These are phyloP conservation scores for Pachyrhynchus sulphureomaculatus DNA, from an alignment of 1,140 invertebrate genomes.

Conservation along the genomic window DNA sequence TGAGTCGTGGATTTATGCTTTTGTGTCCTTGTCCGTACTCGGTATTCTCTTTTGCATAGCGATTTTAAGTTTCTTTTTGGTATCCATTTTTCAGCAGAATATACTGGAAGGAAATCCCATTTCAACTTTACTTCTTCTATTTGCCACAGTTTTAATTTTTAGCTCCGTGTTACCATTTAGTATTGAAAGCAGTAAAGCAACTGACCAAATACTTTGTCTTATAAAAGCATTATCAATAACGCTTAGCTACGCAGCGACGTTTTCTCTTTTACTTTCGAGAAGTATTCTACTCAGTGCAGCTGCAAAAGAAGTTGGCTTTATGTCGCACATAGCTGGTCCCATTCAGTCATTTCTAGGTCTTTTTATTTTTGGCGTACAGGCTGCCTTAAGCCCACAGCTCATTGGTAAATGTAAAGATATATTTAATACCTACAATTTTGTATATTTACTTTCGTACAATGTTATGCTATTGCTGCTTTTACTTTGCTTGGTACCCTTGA, in stretches of 20 bases:
- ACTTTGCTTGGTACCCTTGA: conserved; percentile 56
- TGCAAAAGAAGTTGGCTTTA: conserved; percentile 59
- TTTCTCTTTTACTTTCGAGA: conserved; percentile 58
- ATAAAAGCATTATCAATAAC: conserved; percentile 51
- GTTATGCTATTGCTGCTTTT: conserved; percentile 57
- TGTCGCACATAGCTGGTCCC: conserved; percentile 62
- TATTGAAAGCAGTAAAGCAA: conserved; percentile 47
- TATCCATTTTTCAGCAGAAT: conserved; percentile 52
- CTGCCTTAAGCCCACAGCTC: conserved; percentile 55
- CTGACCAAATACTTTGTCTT: conserved; percentile 34
- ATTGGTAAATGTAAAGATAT: conserved; percentile 52
- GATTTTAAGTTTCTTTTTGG: conserved; percentile 54
- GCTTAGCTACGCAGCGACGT: conserved; percentile 57
- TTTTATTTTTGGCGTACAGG: conserved; percentile 60
- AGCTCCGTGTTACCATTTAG: conserved; percentile 59
- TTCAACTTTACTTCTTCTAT: conserved; percentile 52
- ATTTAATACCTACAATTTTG: conserved; percentile 49
- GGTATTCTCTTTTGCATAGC: conserved; percentile 54
- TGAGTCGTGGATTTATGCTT: conserved; percentile 56
- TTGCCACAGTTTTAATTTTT: conserved; percentile 56
- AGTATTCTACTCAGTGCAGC: conserved; percentile 60
- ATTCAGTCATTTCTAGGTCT: conserved; percentile 59
- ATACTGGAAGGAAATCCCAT: conserved; percentile 57
- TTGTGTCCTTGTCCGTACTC: conserved; percentile 53
- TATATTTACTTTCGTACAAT: conserved; percentile 57